Evolutionary conservation across 2,797 vertebrate genomes (phyloP).

Genomic region (Hydrolagus colliei): DNA sequence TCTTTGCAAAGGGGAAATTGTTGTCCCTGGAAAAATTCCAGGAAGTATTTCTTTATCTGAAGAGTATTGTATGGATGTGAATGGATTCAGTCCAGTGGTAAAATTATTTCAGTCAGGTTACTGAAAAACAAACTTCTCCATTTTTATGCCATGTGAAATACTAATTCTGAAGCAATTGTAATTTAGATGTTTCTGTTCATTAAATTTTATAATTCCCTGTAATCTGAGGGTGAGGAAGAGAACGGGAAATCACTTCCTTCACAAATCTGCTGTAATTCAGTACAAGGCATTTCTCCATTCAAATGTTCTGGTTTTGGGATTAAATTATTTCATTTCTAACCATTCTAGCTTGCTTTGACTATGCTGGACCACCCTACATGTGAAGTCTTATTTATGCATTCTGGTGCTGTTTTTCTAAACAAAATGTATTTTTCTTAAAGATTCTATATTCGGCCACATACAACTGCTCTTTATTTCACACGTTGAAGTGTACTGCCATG

Average conservation of each 20-base stretch:
- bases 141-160: background rate
- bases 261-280: background rate
- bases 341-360: background rate
- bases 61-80: background rate
- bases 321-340: background rate
- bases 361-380: too few relatives aligned
- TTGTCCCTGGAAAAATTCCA: slow-evolving; percentile 14
- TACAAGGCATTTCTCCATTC: background rate
- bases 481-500: too few relatives aligned
- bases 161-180: background rate
- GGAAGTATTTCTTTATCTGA: background rate
- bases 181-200: background rate
- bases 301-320: too few relatives aligned
- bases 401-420: too few relatives aligned
- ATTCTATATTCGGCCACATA: too few relatives aligned
- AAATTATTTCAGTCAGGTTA: background rate
- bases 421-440: too few relatives aligned
- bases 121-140: background rate
- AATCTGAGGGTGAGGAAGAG: too few relatives aligned
- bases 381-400: too few relatives aligned
- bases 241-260: background rate
- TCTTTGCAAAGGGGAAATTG: slow-evolving; percentile 14
- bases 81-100: background rate
- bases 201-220: background rate
- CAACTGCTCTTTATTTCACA: too few relatives aligned